Evolutionary conservation across 2,113 vertebrate genomes (phyloP).

Genomic region (Cathartes aura): DNA sequence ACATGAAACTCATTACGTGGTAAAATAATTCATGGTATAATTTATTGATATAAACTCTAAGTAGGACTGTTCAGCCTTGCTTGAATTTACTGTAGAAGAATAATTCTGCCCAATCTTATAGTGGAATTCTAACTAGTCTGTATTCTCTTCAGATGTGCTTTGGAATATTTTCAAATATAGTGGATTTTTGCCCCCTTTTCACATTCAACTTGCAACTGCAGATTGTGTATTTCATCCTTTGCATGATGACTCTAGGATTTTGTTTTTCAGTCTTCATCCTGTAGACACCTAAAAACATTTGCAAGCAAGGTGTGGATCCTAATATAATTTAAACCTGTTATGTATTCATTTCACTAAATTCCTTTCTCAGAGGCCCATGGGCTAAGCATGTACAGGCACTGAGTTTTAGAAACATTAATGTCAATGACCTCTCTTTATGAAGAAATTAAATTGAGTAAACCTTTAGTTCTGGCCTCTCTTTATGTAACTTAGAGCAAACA

Average conservation of each 20-base stretch:
- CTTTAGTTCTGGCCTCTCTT: neutral
- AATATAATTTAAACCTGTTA: neutral
- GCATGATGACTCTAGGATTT: neutral
- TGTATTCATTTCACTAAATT: neutral
- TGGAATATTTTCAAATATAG: neutral
- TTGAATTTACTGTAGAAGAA: neutral
- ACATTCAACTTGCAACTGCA: neutral
- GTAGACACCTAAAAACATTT: neutral
- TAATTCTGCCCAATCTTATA: neutral
- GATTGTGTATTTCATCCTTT: neutral
- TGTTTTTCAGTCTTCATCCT: neutral
- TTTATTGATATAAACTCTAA: conserved; percentile 2
- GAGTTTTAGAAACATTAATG: neutral
- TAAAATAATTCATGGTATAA: neutral
- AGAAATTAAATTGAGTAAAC: neutral
- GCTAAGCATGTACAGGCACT: neutral
- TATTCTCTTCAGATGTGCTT: neutral
- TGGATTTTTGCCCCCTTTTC: neutral
- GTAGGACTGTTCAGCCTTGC: neutral
- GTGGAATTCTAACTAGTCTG: neutral
- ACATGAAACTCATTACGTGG: neutral
- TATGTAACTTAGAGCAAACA: neutral
- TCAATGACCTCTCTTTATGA: neutral
- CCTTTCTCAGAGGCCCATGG: neutral
- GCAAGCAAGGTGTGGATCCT: neutral